A percentile compares a stretch with the other conserved stretches of the same genome.
These are phyloP conservation scores for Sciurus niger DNA, from an alignment of 2,113 vertebrate species.

Conservation along the genomic window DNA sequence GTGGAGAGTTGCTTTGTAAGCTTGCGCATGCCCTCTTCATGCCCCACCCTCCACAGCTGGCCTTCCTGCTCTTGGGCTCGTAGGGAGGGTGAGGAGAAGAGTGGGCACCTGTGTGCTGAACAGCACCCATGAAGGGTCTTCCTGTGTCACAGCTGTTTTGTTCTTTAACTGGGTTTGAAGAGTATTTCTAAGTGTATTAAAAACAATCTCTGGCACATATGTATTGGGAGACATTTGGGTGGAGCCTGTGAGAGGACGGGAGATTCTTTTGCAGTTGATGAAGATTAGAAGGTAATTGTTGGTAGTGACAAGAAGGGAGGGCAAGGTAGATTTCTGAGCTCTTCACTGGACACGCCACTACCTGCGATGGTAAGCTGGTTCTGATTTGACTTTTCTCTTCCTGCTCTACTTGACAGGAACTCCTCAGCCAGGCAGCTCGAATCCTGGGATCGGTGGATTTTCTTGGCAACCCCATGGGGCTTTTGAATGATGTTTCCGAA, in stretches of 20 bases:
- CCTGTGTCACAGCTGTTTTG: neutral
- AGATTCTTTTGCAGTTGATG: neutral
- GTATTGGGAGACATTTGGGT: neutral
- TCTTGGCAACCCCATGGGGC: conserved; percentile 98
- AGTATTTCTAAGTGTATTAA: neutral
- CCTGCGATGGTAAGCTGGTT: neutral
- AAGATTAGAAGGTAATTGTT: neutral
- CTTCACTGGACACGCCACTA: neutral
- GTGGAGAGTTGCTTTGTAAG: no score
- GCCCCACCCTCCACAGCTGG: neutral
- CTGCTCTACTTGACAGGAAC: conserved; percentile 89
- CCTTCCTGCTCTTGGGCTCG: neutral
- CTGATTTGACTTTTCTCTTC: conserved; percentile 10
- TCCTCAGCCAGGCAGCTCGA: conserved; percentile 97
- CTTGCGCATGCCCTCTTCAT: neutral
- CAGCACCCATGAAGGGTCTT: neutral
- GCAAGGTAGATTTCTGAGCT: neutral
- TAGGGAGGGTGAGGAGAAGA: neutral
- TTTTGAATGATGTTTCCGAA: conserved; percentile 97
- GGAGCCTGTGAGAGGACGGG: neutral
- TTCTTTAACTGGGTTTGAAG: neutral
- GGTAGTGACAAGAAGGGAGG: neutral
- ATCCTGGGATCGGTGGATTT: conserved; percentile 99
- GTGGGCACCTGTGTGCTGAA: neutral
- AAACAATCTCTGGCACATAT: neutral